Evolutionary conservation across 1,140 invertebrate species (phyloP).

Genomic region (Aethina tumida): DNA sequence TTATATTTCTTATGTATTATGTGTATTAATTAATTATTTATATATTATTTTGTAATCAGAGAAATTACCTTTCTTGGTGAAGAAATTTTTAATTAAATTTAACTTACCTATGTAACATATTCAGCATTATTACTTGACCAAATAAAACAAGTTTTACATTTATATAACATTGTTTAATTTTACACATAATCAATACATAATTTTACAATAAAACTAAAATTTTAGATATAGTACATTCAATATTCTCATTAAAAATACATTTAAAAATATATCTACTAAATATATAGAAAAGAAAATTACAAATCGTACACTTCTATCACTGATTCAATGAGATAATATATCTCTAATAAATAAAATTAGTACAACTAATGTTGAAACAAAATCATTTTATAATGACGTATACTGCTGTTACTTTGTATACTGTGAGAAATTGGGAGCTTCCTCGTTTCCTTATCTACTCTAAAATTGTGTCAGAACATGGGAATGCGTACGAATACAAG

Average conservation of each 20-base stretch:
- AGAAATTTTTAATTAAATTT: no score
- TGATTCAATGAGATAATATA: constrained; percentile 6
- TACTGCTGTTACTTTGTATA: no score
- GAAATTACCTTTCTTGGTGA: no score
- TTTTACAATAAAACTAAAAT: constrained; percentile 11
- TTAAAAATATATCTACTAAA: constrained; percentile 8
- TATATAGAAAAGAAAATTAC: constrained; percentile 2
- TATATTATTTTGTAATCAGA: no score
- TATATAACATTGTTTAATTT: constrained; percentile 16
- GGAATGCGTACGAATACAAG: no score
- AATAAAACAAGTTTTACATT: constrained; percentile 6
- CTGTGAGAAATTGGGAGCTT: no score
- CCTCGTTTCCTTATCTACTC: no score
- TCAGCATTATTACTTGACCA: no score
- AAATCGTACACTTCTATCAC: constrained; percentile 10
- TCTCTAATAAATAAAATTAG: constrained; percentile 6
- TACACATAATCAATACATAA: constrained; percentile 16
- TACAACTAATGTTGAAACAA: constrained; percentile 3
- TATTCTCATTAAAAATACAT: constrained; percentile 10
- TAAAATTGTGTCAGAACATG: no score
- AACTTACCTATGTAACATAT: no score
- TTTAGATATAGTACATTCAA: constrained; percentile 11
- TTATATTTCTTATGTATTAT: no score
- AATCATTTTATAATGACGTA: constrained; percentile 10
- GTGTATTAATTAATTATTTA: no score